These are phyloP conservation scores for Gryon sp. DNA, from an alignment of 1,140 invertebrate species.

Conservation along the genomic window DNA sequence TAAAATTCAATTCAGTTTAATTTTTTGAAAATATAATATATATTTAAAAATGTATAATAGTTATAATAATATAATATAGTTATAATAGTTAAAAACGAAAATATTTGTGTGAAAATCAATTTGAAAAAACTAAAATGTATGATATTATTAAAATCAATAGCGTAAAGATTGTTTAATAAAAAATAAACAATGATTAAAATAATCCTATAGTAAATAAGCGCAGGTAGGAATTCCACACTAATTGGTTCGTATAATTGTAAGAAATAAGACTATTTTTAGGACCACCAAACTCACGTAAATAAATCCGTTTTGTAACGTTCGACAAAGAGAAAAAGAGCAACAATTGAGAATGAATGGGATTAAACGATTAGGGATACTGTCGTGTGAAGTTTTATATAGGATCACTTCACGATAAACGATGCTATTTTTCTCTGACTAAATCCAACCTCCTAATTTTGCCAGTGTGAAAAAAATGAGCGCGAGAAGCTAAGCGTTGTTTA, in stretches of 20 bases:
- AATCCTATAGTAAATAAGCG: constrained; percentile 14
- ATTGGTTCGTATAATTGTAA: constrained; percentile 47
- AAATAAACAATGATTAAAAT: constrained; percentile 6
- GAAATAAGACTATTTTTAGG: constrained; percentile 32
- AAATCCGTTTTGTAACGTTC: constrained; percentile 29
- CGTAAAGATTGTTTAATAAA: too few species aligned
- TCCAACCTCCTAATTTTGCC: constrained; percentile 49
- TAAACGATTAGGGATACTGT: constrained; percentile 56
- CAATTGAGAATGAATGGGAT: constrained; percentile 60
- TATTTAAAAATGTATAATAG: too few species aligned
- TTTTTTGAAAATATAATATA: too few species aligned
- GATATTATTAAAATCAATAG: too few species aligned
- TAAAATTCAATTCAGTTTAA: too few species aligned
- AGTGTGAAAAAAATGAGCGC: constrained; percentile 32
- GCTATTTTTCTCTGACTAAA: constrained; percentile 51
- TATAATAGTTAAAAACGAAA: too few species aligned
- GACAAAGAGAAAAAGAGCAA: constrained; percentile 56
- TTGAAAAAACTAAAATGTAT: too few species aligned
- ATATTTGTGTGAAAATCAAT: too few species aligned
- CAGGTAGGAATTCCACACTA: constrained; percentile 13
- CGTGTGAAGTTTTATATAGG: constrained; percentile 54
- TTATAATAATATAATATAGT: too few species aligned
- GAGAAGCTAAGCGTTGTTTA: constrained; percentile 39
- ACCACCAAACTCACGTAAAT: constrained; percentile 26
- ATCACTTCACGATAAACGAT: constrained; percentile 56